Conservation (phyloP, 2,797 vertebrate species). For the Sebastes taczanowskii region DNA sequence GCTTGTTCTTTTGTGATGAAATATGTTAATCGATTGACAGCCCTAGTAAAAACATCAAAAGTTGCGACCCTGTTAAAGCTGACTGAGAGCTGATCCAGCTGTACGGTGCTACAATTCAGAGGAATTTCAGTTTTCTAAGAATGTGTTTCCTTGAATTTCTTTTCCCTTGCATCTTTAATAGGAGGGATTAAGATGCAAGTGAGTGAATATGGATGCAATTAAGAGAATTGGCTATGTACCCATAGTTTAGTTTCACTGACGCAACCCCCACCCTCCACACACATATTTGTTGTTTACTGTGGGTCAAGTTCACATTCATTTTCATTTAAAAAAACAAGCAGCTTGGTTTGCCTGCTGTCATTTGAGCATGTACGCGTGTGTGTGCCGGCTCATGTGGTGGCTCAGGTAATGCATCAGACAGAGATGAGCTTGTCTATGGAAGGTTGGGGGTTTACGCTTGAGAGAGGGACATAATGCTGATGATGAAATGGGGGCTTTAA, state of each 20-base stretch:
- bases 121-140: no score
- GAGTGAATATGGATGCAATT: not conserved
- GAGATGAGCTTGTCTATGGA: not conserved
- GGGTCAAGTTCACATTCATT: conserved; percentile 1
- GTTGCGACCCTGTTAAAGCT: no score
- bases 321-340: not conserved
- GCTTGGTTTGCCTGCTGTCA: not conserved
- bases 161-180: fast-evolving
- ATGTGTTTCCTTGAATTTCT: not conserved
- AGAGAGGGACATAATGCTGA: not conserved
- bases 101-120: fast-evolving
- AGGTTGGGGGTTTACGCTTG: not conserved
- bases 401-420: no score
- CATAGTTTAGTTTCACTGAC: conserved; percentile 6
- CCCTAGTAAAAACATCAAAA: no score
- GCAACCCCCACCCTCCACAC: not conserved
- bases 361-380: not conserved
- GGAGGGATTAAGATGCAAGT: no score
- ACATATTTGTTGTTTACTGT: not conserved
- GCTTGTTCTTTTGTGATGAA: no score
- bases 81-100: no score
- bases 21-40: no score
- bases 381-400: not conserved
- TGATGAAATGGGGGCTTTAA: conserved; percentile 28
- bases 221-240: fast-evolving